These are phyloP conservation scores for Euura saliciscinereae DNA, from an alignment of 1,140 invertebrate genomes.

Conservation along the genomic window DNA sequence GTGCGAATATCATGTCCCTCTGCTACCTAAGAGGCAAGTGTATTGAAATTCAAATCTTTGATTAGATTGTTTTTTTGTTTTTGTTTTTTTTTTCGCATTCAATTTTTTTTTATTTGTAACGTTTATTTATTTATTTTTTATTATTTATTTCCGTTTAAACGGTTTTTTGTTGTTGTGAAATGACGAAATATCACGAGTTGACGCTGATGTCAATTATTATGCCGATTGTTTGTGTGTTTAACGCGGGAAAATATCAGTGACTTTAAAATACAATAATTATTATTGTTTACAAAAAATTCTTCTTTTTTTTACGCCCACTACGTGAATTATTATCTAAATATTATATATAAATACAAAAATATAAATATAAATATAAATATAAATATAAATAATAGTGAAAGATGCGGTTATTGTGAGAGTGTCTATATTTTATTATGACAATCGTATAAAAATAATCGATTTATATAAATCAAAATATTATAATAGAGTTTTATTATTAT, in stretches of 20 bases:
- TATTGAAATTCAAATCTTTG: background rate
- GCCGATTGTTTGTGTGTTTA: background rate
- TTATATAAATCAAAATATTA: too few species aligned
- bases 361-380: too few species aligned
- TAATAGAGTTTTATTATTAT: too few species aligned
- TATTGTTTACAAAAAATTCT: background rate
- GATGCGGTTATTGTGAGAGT: too few species aligned
- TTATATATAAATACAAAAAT: too few species aligned
- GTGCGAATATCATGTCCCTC: constrained; percentile 6
- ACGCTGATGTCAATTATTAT: background rate
- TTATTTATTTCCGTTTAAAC: too few species aligned
- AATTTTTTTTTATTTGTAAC: too few species aligned
- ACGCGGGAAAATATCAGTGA: constrained; percentile 6
- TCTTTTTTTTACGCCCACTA: background rate
- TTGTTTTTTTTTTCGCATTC: too few species aligned
- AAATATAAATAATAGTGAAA: too few species aligned
- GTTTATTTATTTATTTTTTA: too few species aligned
- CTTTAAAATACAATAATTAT: background rate
- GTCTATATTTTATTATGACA: too few species aligned
- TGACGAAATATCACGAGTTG: background rate
- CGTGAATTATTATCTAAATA: background rate
- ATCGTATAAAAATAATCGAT: too few species aligned
- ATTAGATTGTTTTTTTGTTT: background rate
- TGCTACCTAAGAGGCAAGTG: background rate
- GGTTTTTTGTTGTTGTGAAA: background rate